Percentiles rank a stretch among this genome's conserved stretches.
Evolutionary conservation across 1,140 invertebrate species (phyloP).

Genomic region (Hermetia illucens): DNA sequence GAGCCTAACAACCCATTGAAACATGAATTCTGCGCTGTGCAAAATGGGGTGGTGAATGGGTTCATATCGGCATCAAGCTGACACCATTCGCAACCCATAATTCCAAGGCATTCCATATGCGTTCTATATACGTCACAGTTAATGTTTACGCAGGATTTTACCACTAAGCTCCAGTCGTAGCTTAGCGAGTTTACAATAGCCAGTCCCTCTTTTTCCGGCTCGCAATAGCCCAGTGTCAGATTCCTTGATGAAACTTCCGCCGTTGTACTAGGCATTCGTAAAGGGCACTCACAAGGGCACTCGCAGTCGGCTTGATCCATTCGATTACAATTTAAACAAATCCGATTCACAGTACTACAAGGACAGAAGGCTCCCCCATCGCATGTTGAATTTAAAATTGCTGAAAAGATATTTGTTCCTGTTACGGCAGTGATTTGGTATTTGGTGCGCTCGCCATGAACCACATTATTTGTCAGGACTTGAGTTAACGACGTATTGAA

Average conservation of each 20-base stretch:
- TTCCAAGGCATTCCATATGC: conserved; percentile 63
- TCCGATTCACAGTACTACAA: conserved; percentile 76
- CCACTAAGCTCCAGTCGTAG: neutral
- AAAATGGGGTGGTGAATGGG: conserved; percentile 56
- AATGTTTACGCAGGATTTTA: conserved; percentile 53
- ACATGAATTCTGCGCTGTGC: conserved; percentile 61
- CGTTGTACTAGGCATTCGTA: conserved; percentile 32
- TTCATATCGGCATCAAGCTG: conserved; percentile 60
- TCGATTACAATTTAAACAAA: conserved; percentile 82
- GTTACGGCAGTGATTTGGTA: conserved; percentile 71
- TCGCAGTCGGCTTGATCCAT: conserved; percentile 93
- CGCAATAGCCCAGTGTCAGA: conserved; percentile 21
- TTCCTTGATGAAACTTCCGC: conserved; percentile 21
- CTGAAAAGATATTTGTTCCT: conserved; percentile 76
- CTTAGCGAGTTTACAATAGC: neutral
- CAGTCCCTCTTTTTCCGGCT: conserved; percentile 11
- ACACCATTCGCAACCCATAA: conserved; percentile 87
- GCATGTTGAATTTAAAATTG: conserved; percentile 65
- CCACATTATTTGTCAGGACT: conserved; percentile 66
- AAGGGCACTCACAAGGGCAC: conserved; percentile 85
- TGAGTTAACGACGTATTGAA: conserved; percentile 66
- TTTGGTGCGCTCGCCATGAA: conserved; percentile 77
- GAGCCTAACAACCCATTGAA: conserved; percentile 73
- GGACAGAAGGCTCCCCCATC: conserved; percentile 77
- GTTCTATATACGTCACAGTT: conserved; percentile 64